Conservation (phyloP, 2,797 vertebrate species). For the Gobio occitaniae region DNA sequence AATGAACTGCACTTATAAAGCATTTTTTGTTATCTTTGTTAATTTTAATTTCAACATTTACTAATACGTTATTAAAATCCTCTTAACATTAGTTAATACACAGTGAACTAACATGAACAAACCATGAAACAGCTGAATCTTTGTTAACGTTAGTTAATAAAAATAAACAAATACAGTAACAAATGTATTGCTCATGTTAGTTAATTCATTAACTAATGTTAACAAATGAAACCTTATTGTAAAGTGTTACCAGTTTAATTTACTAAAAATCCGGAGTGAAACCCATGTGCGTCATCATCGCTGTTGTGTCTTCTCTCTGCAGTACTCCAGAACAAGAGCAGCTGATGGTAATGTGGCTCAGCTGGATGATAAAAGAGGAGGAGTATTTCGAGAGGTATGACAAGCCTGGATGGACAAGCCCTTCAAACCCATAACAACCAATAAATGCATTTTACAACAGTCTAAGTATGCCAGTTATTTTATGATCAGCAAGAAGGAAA, state of each 20-base stretch:
- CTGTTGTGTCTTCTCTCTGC: slow-evolving; percentile 22
- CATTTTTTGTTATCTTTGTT: no score
- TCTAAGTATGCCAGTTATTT: slow-evolving; percentile 13
- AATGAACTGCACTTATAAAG: no score
- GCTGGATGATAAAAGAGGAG: slow-evolving; percentile 99
- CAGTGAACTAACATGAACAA: no score
- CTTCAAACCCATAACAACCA: slow-evolving; percentile 35
- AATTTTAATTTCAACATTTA: no score
- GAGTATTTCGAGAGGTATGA: slow-evolving; percentile 98
- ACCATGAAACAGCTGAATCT: no score
- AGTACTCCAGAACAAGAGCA: slow-evolving; percentile 98
- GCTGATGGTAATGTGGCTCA: slow-evolving; percentile 98
- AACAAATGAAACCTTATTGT: no score
- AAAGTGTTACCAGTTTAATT: background rate
- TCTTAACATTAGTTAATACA: no score
- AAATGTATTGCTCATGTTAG: no score
- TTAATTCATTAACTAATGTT: no score
- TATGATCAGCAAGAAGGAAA: background rate
- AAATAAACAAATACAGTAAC: no score
- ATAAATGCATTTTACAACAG: slow-evolving; percentile 33
- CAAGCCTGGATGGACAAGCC: slow-evolving; percentile 3
- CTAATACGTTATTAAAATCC: no score
- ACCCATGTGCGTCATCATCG: background rate
- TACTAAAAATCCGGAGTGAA: background rate
- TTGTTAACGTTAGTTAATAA: no score